Evolutionary conservation across 2,797 vertebrate genomes (phyloP), one percentile per base, ranked within the genome.

Genomic region (Fringilla coelebs): DNA sequence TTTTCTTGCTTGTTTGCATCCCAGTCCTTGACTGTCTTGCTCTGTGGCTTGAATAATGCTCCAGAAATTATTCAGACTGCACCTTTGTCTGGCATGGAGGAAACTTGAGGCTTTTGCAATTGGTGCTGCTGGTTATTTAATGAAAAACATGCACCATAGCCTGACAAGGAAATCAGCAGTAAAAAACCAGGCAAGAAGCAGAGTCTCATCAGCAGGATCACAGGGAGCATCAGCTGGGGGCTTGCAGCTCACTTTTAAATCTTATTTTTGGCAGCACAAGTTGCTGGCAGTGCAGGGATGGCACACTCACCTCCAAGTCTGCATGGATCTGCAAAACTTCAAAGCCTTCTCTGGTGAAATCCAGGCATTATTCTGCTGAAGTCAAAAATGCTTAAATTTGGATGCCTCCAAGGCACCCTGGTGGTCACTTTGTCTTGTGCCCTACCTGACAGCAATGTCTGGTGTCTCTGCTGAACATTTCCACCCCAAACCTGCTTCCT

Each of bases 31-130:
- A 46, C 48, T 86, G 45, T 63, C 78, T 88, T 82, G 76, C 73
- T 90, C 78, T 91, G 77, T 68, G 61, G 88, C 84, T 93, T 93
- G 58, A 92, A 63, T 79, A 75, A 73, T 43, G 22, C 72, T 81
- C 36, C 45, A 94, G 67, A 80, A 93, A 85, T 89, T 74, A 81
- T 55, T 93, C 67, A 86, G n/a, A 41, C 60, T 29, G 1, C 6
- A 18, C 78, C 54, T 96, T 83, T 84, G 72, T 90, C 77, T 90
- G 81, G 40, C 51, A 68, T 1, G 4, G 83, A 90, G 82, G 60
- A 78, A 91, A 94, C 71, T 7, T 91, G 92, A 93, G 86, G 79
- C 79, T 90, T 93, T 90, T 85, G 58, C 34, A 86, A 77, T 89
- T 90, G 76, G 24, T 22, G 60, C 38, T 66, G 40, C 75, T 89